Conservation (phyloP, 2,888 invertebrate species). For the Prosapia bicincta region DNA sequence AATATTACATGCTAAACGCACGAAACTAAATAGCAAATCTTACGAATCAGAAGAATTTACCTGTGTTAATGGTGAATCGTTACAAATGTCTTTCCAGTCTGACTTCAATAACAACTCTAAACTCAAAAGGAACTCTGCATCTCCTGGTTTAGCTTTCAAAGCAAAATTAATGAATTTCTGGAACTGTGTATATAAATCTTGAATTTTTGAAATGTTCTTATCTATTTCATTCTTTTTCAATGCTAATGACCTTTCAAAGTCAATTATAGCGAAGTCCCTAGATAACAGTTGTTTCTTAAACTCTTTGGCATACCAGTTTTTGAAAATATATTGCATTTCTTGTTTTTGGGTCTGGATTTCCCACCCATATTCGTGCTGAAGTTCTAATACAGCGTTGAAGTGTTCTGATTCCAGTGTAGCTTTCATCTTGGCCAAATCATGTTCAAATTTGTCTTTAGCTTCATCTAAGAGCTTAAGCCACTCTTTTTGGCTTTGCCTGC, state of each 20-base stretch:
- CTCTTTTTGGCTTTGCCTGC: slow-evolving; percentile 8
- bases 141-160: slow-evolving; percentile 48
- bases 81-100: not conserved
- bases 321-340: slow-evolving; percentile 10
- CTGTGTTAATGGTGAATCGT: not conserved
- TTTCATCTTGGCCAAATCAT: not conserved
- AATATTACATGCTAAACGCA: too few species aligned
- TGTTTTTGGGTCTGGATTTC: not conserved
- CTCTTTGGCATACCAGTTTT: slow-evolving; percentile 6
- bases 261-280: slow-evolving; percentile 13
- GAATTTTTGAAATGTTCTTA: slow-evolving; percentile 8
- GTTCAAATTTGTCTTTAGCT: not conserved
- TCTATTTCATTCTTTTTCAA: not conserved
- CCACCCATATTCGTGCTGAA: not conserved
- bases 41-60: too few species aligned
- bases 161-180: slow-evolving; percentile 52
- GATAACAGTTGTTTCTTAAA: slow-evolving; percentile 7
- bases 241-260: slow-evolving; percentile 10
- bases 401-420: not conserved
- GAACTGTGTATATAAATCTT: slow-evolving; percentile 44
- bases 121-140: slow-evolving; percentile 49
- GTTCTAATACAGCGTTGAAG: not conserved
- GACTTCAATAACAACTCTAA: slow-evolving; percentile 7
- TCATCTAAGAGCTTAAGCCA: slow-evolving; percentile 8
- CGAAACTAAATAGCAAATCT: too few species aligned